These are phyloP conservation scores for Calameuta idolon DNA, from an alignment of 2,888 invertebrate species.

Conservation along the genomic window DNA sequence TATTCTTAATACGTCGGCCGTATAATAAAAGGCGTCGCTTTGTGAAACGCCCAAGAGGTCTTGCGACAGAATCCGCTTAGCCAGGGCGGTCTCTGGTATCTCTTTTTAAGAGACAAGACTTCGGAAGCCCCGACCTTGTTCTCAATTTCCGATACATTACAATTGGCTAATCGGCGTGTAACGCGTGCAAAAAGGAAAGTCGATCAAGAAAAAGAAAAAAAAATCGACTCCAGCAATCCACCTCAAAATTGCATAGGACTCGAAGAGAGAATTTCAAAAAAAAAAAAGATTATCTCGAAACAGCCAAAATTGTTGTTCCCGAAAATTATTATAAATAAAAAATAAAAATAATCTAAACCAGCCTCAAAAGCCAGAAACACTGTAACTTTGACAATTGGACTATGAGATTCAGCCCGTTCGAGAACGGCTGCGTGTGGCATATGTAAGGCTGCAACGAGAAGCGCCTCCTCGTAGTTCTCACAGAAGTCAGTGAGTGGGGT, in stretches of 20 bases:
- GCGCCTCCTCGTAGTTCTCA: slow-evolving; percentile 10
- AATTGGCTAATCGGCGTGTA: neutral
- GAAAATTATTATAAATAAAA: neutral
- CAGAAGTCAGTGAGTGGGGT: slow-evolving; percentile 1
- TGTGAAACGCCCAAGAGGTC: neutral
- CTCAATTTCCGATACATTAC: neutral
- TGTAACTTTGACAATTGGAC: neutral
- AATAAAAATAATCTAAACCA: neutral
- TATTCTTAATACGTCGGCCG: neutral
- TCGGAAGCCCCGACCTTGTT: neutral
- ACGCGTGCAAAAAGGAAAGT: neutral
- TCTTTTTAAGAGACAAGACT: neutral
- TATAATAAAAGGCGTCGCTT: neutral
- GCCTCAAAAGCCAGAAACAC: neutral
- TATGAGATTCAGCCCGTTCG: neutral
- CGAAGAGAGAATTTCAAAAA: neutral
- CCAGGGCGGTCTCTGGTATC: neutral
- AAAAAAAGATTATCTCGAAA: neutral
- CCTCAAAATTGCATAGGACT: neutral
- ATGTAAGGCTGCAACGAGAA: neutral
- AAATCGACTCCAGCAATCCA: neutral
- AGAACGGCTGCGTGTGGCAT: neutral
- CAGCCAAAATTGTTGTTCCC: neutral
- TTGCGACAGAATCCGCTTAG: slow-evolving; percentile 1
- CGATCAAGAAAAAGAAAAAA: neutral